Evolutionary conservation across 2,888 invertebrate genomes (phyloP).

Genomic region (Zonitis immaculata): DNA sequence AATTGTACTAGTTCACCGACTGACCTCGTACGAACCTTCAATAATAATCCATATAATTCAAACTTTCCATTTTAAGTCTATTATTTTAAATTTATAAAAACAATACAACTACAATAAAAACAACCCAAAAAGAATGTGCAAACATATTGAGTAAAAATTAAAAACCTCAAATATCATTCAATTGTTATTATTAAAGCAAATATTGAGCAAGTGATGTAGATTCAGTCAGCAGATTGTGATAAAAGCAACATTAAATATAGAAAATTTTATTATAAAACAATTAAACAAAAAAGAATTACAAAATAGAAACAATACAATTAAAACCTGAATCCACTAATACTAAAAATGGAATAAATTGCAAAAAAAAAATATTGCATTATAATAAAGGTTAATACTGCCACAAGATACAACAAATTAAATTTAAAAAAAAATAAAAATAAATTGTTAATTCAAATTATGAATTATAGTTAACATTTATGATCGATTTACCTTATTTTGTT

Average conservation of each 20-base stretch:
- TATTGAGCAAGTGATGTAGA: background rate
- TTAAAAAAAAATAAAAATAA: background rate
- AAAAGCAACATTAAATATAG: background rate
- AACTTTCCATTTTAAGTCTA: background rate
- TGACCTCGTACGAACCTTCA: conserved; percentile 79
- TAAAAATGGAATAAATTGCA: background rate
- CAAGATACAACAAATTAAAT: background rate
- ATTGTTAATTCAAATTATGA: background rate
- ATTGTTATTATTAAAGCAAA: background rate
- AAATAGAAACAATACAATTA: background rate
- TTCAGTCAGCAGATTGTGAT: background rate
- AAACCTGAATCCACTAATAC: background rate
- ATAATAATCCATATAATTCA: conserved; percentile 15
- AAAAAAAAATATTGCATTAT: background rate
- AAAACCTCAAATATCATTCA: too few species aligned
- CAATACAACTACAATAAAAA: too few species aligned
- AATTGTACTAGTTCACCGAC: conserved; percentile 97
- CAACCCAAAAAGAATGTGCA: too few species aligned
- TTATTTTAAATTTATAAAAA: background rate
- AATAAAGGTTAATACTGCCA: background rate
- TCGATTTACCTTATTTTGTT: conserved; percentile 74
- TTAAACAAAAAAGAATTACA: background rate
- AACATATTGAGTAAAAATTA: too few species aligned
- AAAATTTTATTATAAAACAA: background rate
- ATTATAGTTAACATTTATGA: background rate